A percentile compares a stretch with the other conserved stretches of the same genome.
Conservation (phyloP, 2,888 invertebrate genomes). For the Plutella xylostella region DNA sequence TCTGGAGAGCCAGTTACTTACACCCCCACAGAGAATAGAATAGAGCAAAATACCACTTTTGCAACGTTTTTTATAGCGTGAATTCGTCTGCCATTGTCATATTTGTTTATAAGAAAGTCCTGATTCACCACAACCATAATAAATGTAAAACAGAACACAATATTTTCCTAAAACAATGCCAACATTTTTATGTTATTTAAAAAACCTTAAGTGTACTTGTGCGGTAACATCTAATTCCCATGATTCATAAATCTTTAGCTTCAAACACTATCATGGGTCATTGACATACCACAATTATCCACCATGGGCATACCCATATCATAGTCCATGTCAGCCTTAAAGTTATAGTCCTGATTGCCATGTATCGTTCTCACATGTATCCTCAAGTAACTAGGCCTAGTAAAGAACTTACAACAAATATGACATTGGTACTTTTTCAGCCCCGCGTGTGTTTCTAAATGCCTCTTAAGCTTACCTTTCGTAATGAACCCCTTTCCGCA, state of each 20-base stretch:
- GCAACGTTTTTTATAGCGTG: not conserved
- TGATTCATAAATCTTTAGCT: too few relatives aligned
- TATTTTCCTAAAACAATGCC: too few relatives aligned
- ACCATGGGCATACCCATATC: constrained; percentile 9
- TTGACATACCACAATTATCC: constrained; percentile 3
- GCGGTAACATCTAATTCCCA: too few relatives aligned
- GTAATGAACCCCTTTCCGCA: constrained; percentile 61
- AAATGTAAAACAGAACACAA: too few relatives aligned
- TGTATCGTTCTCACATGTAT: constrained; percentile 57
- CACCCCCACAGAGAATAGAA: too few relatives aligned
- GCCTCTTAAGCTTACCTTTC: constrained; percentile 41
- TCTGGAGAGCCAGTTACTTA: not conserved
- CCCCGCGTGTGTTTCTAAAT: constrained; percentile 51
- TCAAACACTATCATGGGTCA: not conserved
- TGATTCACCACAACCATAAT: too few relatives aligned
- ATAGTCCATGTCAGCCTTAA: constrained; percentile 31
- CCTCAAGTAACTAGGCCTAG: constrained; percentile 47
- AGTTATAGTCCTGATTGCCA: constrained; percentile 52
- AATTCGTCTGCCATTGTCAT: not conserved
- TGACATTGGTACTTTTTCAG: constrained; percentile 59
- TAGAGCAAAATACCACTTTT: not conserved
- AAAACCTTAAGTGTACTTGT: too few relatives aligned
- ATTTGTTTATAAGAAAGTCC: too few relatives aligned
- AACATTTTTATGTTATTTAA: too few relatives aligned
- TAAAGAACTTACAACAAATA: constrained; percentile 59